phyloP scores from a whole-genome alignment of 2,113 vertebrate genomes.

The Cephalopterus ornatus region DNA sequence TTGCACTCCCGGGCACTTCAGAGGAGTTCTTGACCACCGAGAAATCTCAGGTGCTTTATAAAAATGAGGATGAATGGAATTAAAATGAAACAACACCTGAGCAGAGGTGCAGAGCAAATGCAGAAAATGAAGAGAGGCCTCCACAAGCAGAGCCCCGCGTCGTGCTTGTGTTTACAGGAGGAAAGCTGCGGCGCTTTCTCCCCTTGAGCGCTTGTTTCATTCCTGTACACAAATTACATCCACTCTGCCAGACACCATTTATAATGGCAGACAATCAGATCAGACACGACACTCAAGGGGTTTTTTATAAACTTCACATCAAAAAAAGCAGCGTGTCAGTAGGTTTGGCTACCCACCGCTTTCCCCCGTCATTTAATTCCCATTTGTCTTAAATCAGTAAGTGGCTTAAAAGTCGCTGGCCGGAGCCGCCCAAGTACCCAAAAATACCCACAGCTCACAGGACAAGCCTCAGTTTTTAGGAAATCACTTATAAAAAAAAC shows the following conservation, averaged over 20 bases:
- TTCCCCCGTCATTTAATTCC: background rate
- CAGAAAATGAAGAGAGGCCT: background rate
- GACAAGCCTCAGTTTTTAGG: background rate
- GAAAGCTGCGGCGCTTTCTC: conserved; percentile 5
- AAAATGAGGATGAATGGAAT: conserved; percentile 8
- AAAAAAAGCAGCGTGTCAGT: conserved; percentile 44
- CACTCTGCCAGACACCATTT: conserved; percentile 59
- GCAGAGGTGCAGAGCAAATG: background rate
- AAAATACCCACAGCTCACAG: no score
- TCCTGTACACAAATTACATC: conserved; percentile 39
- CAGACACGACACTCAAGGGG: conserved; percentile 34
- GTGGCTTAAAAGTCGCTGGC: background rate
- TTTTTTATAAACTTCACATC: conserved; percentile 16
- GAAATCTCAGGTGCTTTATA: conserved; percentile 8
- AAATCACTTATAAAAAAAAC: background rate
- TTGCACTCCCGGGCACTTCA: conserved; percentile 32
- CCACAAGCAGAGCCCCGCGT: background rate
- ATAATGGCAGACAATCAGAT: conserved; percentile 57
- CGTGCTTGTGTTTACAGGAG: background rate
- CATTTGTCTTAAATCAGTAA: background rate
- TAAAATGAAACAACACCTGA: conserved; percentile 31
- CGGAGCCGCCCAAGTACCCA: no score
- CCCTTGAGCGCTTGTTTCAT: background rate
- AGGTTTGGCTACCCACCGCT: background rate
- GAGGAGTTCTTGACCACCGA: conserved; percentile 29